Evolutionary conservation across 2,888 invertebrate species (phyloP).

Genomic region (Anaspis maculata): DNA sequence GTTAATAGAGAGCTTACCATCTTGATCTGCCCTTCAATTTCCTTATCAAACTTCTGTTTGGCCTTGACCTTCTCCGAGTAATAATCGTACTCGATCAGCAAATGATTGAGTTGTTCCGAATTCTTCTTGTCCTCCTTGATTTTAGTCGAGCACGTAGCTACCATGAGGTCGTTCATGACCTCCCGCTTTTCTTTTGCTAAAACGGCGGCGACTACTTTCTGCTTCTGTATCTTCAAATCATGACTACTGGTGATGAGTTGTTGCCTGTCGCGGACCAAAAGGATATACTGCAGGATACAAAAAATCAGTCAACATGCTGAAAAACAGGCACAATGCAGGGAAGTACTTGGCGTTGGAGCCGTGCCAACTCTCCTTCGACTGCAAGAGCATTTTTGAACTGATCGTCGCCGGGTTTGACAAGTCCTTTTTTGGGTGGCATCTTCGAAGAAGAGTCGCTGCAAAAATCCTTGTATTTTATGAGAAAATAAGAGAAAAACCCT

Average conservation of each 20-base stretch:
- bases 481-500: too few species aligned
- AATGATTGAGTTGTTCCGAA: conserved; percentile 45
- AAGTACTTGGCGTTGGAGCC: conserved; percentile 65
- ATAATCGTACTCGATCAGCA: conserved; percentile 50
- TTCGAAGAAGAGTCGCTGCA: background rate
- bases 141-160: conserved; percentile 50
- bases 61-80: conserved; percentile 36
- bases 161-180: conserved; percentile 53
- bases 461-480: too few species aligned
- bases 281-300: conserved; percentile 19
- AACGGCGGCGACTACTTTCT: conserved; percentile 52
- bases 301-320: too few species aligned
- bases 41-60: conserved; percentile 40
- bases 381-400: conserved; percentile 64
- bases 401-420: conserved; percentile 43
- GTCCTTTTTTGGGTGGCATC: conserved; percentile 20
- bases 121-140: conserved; percentile 47
- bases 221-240: conserved; percentile 52
- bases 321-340: too few species aligned
- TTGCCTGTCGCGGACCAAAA: conserved; percentile 1
- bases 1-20: too few species aligned
- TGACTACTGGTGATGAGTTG: conserved; percentile 1
- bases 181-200: conserved; percentile 57
- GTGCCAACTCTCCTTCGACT: conserved; percentile 68
- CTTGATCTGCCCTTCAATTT: conserved; percentile 46